Evolutionary conservation across 2,113 vertebrate species (phyloP), one percentile per base, ranked within the genome.

Genomic region (Pluvialis apricaria): DNA sequence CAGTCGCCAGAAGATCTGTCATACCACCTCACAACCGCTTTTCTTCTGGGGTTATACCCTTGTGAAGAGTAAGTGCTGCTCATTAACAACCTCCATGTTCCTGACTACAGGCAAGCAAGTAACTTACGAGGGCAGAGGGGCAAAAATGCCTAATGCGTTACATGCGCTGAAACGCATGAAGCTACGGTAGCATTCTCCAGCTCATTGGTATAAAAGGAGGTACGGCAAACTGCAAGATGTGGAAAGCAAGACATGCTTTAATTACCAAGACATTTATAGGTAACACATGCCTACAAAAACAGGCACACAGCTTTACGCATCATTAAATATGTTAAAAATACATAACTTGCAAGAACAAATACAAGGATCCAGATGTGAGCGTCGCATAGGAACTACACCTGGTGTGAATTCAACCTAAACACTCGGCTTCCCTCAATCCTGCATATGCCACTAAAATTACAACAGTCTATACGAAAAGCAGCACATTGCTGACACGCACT

Each of bases 401-500:
- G 95, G 80, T 58, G 62, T 45, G 75, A 92, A 61, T 82, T 89
- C 78, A 82, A 13, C 45, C 72, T 71, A 34, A 91, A 16, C 34
- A 16, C 44, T 55, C 2, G 0, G 79, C 82, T 77, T 82, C 51
- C 57, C 73, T 60, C 78, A 57, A 11, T 34, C 77, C 70, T 38
- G 38, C 76, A 34, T 55, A 61, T 49, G 66, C 60, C 86, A 54
- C 80, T 40, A 64, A 20, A 86, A 82, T 73, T 64, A 5, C 5
- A 29, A 36, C 31, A 45, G 82, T 10, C 64, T 82, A 17, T 4
- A 75, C 2, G 29, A 80, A 86, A 92, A 94, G 79, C 73, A 77
- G 81, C 88, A 88, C 88, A 57, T 21, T 94, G 95, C 90, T 95
- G 93, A 97, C 89, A 79, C 5, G 29, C 86, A 79, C 83, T 71